phyloP scores from a whole-genome alignment of 2,797 vertebrate genomes.

The Acestrorhynchus altus region DNA sequence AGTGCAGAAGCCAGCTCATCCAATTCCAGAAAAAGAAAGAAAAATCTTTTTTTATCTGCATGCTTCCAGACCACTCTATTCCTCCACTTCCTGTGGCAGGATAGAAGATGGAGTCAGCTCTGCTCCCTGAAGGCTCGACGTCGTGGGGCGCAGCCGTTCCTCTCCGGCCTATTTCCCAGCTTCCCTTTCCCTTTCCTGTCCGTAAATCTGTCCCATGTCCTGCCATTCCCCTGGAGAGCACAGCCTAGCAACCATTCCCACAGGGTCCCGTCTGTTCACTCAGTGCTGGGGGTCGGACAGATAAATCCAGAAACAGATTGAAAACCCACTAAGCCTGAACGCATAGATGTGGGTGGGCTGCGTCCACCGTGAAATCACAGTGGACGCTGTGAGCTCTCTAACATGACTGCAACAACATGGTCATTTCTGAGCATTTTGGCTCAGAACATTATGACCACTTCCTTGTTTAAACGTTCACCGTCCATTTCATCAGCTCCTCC shows the following conservation, averaged over 20 bases:
- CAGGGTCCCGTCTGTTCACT: slow-evolving; percentile 11
- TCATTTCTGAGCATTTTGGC: too few species aligned
- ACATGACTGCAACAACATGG: too few species aligned
- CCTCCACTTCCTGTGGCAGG: slow-evolving; percentile 41
- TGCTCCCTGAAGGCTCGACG: slow-evolving; percentile 25
- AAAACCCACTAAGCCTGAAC: not conserved
- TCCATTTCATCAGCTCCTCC: too few species aligned
- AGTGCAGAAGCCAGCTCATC: not conserved
- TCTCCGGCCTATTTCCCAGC: slow-evolving; percentile 36
- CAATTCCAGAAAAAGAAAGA: not conserved
- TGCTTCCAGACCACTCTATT: not conserved
- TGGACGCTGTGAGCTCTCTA: too few species aligned
- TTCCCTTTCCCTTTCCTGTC: slow-evolving; percentile 52
- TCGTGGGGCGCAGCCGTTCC: slow-evolving; percentile 12
- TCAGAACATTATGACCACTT: too few species aligned
- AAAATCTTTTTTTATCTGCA: slow-evolving; percentile 22
- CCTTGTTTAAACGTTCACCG: too few species aligned
- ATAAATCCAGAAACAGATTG: slow-evolving; percentile 16
- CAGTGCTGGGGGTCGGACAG: not conserved
- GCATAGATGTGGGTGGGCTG: not conserved
- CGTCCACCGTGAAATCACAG: not conserved
- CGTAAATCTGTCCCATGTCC: slow-evolving; percentile 50
- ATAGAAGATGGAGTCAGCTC: slow-evolving; percentile 24
- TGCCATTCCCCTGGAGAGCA: slow-evolving; percentile 35
- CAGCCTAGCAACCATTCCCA: slow-evolving; percentile 17